Base-by-base conservation (phyloP, 2,888 invertebrate species). In the Limnephilus lunatus region DNA sequence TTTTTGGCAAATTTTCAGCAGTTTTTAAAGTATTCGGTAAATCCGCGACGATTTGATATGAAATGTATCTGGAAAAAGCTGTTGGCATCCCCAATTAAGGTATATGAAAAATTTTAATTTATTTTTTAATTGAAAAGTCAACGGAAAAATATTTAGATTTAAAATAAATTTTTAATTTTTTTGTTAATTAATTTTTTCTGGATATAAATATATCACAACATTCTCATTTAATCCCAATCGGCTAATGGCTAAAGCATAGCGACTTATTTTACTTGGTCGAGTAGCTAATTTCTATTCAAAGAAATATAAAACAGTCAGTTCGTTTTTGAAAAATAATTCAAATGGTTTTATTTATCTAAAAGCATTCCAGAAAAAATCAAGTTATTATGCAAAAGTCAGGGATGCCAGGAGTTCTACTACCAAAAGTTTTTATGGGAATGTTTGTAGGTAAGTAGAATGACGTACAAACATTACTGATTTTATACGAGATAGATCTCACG, bases 191-290 rank as follows among this genome's bases (percentile, higher is more conserved):
- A 83, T 83, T 19, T 35, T 35, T 83, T 83, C 31, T 83, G 32
- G 32, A 83, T 32, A 82, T 44, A 48, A 48, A 48, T 15, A 83
- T 32, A 32, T 83, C 83, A 14, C 7, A 39, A 83, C 32, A 86
- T 48, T 86, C 30, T 44, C n/a, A n/a, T 85, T 44, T n/a, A 85
- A 85, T 35, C 44, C 39, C 85, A 30, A 44, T 44, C 30, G 15
- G 39, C 14, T 85, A 85, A 39, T 12, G 48, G 85, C 44, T 86
- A 39, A 86, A 86, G 85, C 85, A 44, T 48, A 44, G 85, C 85
- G 39, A 86, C 44, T 86, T 86, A 86, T 44, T 86, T 86, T 86
- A 86, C n/a, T 86, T 87, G 87, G 87, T 87, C 87, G 35, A 86
- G 44, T 68, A 53, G 53, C 87, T 87, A 87, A 48, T 86, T 44